Base-by-base conservation (phyloP, 1,140 invertebrate species). In the Lepidurus packardi region DNA sequence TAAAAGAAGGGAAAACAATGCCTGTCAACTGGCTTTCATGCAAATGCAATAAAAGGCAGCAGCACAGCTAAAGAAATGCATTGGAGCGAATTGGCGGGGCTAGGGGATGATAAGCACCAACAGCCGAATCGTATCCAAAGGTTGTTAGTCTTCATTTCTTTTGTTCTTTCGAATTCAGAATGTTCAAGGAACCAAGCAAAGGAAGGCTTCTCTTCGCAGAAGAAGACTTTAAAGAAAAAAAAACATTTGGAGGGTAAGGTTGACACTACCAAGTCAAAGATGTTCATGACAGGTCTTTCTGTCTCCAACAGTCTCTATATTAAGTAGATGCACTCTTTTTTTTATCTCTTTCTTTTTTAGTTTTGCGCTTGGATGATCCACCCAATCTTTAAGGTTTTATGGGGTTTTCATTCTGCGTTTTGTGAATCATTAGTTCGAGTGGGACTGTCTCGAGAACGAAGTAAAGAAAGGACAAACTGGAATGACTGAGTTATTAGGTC, bases 111-210 rank as follows among this genome's bases (percentile, higher is more conserved):
- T 65, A 65, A 65, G 53, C 8, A n/a, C 53, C 53, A 65, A 21
- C 53, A 65, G 53, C 53, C 53, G 53, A 65, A 65, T 65, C 53
- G 53, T 65, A 65, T 65, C 53, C 53, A 9, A 65, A 65, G 53
- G 53, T 65, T 65, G 53, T 65, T 65, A 65, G 53, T 65, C 53
- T 65, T 65, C 53, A 65, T 65, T 65, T 65, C 53, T 65, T 65
- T 65, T 65, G 53, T 65, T 65, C 53, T 65, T 65, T 65, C 53
- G 53, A 65, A 65, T 65, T 65, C 53, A 65, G 7, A 65, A 65
- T 65, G 53, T 21, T 65, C 53, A 65, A 65, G 53, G 53, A 65
- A 65, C 16, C n/a, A 65, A 65, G 21, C 53, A 65, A 65, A 65
- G 16, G 53, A 21, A 3, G 16, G 16, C 21, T 21, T 65, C 34